These are phyloP conservation scores for Micromesistius poutassou DNA, from an alignment of 2,797 vertebrate species.

Conservation along the genomic window DNA sequence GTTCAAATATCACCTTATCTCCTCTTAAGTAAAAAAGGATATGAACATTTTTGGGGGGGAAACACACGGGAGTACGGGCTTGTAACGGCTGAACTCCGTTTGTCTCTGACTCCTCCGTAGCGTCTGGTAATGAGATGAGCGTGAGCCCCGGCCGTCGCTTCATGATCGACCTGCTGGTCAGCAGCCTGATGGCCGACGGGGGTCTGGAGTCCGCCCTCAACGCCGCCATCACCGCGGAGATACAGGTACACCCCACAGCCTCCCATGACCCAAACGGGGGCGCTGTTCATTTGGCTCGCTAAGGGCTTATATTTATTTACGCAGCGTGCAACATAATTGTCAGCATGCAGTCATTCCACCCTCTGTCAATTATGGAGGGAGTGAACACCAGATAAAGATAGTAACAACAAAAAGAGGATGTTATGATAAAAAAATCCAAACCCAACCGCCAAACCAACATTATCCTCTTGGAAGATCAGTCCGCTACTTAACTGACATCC, in stretches of 20 bases:
- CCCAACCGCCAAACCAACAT: neutral
- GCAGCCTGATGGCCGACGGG: conserved; percentile 98
- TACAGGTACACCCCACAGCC: conserved; percentile 79
- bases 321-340: neutral
- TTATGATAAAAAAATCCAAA: neutral
- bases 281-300: no score
- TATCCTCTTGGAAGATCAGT: neutral
- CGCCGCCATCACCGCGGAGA: conserved; percentile 97
- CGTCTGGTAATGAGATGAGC: conserved; percentile 91
- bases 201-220: conserved; percentile 93
- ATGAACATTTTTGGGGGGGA: neutral
- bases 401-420: neutral
- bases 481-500: neutral
- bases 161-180: conserved; percentile 97
- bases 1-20: neutral
- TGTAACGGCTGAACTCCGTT: neutral
- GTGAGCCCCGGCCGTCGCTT: conserved; percentile 95
- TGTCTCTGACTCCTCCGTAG: conserved; percentile 54
- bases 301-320: neutral
- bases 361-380: neutral
- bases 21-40: neutral
- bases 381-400: neutral
- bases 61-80: neutral
- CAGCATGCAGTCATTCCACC: neutral
- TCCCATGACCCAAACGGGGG: neutral